Conservation (phyloP, 2,888 invertebrate genomes). For the Trilocha varians region DNA sequence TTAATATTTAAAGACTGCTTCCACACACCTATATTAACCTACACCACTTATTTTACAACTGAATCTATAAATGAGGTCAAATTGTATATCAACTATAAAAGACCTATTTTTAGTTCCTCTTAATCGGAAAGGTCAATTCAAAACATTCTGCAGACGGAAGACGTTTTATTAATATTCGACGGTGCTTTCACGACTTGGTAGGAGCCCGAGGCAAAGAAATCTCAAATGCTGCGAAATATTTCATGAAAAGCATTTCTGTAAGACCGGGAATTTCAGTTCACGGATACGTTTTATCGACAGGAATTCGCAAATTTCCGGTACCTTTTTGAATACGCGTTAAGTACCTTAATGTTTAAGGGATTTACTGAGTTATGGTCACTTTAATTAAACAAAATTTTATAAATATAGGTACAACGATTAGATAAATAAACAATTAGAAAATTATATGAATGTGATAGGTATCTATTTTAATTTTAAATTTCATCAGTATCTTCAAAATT, state of each 20-base stretch:
- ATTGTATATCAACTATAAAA: constrained; percentile 9
- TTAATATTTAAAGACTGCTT: no score
- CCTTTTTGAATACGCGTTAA: no score
- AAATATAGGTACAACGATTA: no score
- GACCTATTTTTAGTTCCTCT: neutral
- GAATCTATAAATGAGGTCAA: constrained; percentile 6
- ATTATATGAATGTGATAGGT: no score
- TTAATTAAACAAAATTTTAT: no score
- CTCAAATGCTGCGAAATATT: constrained; percentile 11
- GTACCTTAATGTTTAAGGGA: no score
- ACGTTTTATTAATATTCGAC: constrained; percentile 15
- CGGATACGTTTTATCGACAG: neutral
- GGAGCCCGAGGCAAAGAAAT: constrained; percentile 7
- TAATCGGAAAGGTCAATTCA: constrained; percentile 23
- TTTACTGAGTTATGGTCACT: no score
- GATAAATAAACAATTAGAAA: no score
- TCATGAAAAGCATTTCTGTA: constrained; percentile 20
- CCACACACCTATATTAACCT: no score
- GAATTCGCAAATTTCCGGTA: neutral
- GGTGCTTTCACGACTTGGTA: constrained; percentile 17
- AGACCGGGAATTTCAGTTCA: constrained; percentile 5
- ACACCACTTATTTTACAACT: constrained; percentile 3
- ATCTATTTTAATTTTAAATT: no score
- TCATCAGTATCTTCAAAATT: no score
- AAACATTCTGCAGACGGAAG: constrained; percentile 12